Percentiles rank a stretch among this genome's conserved stretches.
phyloP scores from a whole-genome alignment of 2,797 vertebrate genomes.

The Pipistrellus nathusii region DNA sequence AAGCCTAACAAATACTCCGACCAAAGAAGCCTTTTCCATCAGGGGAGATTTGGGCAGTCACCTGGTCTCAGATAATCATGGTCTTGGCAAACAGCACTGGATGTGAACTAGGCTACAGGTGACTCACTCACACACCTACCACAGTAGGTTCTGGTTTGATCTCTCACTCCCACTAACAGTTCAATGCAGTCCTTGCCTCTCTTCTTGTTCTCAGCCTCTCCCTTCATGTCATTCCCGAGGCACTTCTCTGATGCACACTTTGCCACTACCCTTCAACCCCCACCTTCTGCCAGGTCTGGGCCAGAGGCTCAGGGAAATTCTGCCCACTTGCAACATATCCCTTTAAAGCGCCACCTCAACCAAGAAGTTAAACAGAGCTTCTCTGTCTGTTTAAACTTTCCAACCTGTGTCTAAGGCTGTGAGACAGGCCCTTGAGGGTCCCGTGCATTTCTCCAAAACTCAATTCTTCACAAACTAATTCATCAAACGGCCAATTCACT shows the following conservation, averaged over 20 bases:
- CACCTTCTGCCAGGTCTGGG: not conserved
- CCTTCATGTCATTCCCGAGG: not conserved
- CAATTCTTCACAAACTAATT: conserved; percentile 25
- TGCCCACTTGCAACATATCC: not conserved
- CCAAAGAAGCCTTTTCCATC: not conserved
- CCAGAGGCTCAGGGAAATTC: not conserved
- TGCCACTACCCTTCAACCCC: not conserved
- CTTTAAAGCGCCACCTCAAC: not conserved
- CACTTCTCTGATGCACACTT: not conserved
- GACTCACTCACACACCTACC: not conserved
- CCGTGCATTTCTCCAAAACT: not conserved
- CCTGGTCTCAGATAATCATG: not conserved
- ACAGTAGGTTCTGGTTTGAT: not conserved
- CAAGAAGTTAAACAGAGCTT: not conserved
- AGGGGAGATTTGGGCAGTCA: not conserved
- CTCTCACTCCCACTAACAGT: not conserved
- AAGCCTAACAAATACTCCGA: not conserved
- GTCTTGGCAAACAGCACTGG: not conserved
- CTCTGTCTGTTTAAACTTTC: not conserved
- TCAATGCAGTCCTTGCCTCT: not conserved
- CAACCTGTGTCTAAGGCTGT: too few species aligned
- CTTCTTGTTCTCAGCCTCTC: not conserved
- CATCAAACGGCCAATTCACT: not conserved
- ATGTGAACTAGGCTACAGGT: not conserved
- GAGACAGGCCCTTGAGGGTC: not conserved